These are phyloP conservation scores for Peucedramus taeniatus DNA, from an alignment of 2,113 vertebrate species.

Conservation along the genomic window DNA sequence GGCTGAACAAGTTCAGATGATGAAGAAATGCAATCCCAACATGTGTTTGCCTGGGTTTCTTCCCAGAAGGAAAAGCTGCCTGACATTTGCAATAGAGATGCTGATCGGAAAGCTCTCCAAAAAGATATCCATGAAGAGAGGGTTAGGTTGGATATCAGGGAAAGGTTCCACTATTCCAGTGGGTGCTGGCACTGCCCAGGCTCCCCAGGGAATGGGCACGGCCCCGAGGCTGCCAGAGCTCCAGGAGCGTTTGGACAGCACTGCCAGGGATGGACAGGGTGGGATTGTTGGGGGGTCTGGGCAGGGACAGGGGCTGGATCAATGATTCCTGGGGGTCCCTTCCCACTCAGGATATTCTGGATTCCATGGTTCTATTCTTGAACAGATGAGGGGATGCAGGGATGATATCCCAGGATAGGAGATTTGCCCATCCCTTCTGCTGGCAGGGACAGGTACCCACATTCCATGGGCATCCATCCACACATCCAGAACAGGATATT, in stretches of 20 bases:
- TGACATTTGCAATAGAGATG: neutral
- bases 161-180: neutral
- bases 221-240: neutral
- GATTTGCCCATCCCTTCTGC: neutral
- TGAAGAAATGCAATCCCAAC: neutral
- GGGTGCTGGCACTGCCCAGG: neutral
- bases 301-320: rapidly evolving
- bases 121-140: neutral
- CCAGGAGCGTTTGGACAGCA: rapidly evolving
- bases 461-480: no score
- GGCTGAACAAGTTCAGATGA: neutral
- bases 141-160: neutral
- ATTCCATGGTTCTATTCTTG: neutral
- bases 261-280: neutral
- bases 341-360: neutral
- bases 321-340: neutral
- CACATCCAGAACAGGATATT: neutral
- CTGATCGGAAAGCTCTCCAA: neutral
- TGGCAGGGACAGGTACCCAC: neutral
- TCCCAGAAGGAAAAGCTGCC: neutral
- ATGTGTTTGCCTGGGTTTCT: neutral
- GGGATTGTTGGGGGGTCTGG: neutral
- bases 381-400: neutral
- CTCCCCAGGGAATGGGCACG: neutral
- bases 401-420: neutral